Conservation (phyloP, 2,797 vertebrate genomes). For the Tauraco hartlaubi region DNA sequence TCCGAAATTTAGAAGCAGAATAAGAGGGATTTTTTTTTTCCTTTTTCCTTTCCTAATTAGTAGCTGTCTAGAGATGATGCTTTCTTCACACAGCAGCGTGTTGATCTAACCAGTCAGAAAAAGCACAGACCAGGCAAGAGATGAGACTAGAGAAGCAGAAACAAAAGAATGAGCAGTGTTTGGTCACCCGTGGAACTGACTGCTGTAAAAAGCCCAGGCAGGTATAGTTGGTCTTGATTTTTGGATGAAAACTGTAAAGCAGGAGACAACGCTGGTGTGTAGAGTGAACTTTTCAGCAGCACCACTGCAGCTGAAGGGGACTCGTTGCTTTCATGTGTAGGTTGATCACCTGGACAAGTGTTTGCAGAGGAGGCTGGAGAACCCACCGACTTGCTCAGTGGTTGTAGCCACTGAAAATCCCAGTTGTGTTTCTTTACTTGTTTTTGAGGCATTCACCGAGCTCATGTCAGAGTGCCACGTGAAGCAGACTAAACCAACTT, state of each 20-base stretch:
- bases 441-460: neutral
- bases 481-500: neutral
- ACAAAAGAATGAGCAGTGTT: neutral
- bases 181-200: neutral
- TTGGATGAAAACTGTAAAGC: neutral
- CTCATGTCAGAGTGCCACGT: neutral
- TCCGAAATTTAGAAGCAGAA: neutral
- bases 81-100: neutral
- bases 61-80: neutral
- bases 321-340: neutral
- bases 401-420: neutral
- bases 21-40: neutral
- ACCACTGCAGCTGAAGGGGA: neutral
- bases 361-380: neutral
- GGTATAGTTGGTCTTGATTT: neutral
- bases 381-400: neutral
- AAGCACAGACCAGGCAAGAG: neutral
- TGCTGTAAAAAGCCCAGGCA: neutral
- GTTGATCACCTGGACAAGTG: neutral
- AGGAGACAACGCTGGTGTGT: neutral
- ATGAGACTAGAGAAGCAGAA: neutral
- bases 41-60: neutral
- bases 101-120: neutral
- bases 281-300: neutral
- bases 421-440: neutral